Conservation (phyloP, 2,113 vertebrate species). For the Callipepla californica region DNA sequence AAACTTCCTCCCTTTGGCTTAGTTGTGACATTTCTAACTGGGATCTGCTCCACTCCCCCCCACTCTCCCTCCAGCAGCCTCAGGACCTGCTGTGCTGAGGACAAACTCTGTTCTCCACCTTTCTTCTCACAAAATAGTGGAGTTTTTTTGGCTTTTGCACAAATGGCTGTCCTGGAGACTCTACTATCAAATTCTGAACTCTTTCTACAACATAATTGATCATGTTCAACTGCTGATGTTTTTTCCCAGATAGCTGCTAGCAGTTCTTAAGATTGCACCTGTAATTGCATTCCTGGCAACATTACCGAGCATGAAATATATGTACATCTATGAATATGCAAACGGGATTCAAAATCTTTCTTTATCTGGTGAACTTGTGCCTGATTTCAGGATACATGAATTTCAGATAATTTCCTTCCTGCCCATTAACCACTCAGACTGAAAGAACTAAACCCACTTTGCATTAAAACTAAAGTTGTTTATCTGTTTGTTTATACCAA, state of each 20-base stretch:
- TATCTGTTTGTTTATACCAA: background rate
- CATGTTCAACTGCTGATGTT: accelerated
- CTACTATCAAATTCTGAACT: background rate
- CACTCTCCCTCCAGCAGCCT: background rate
- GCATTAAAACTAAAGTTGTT: background rate
- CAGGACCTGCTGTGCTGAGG: background rate
- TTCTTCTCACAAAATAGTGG: background rate
- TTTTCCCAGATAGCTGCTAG: background rate
- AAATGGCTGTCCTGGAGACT: background rate
- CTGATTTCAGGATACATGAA: background rate
- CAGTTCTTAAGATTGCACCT: background rate
- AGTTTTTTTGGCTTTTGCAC: background rate
- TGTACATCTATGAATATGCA: background rate
- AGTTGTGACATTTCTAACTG: background rate
- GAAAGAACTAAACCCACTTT: background rate
- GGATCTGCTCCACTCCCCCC: background rate
- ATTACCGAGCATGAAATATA: background rate
- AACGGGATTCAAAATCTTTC: background rate
- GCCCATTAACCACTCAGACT: background rate
- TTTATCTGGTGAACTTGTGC: background rate
- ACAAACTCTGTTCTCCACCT: background rate
- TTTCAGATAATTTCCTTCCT: background rate
- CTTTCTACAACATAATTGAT: background rate
- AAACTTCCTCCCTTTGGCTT: background rate
- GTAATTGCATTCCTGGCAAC: background rate